phyloP scores from a whole-genome alignment of 2,797 vertebrate species.

The Girardinus metallicus region DNA sequence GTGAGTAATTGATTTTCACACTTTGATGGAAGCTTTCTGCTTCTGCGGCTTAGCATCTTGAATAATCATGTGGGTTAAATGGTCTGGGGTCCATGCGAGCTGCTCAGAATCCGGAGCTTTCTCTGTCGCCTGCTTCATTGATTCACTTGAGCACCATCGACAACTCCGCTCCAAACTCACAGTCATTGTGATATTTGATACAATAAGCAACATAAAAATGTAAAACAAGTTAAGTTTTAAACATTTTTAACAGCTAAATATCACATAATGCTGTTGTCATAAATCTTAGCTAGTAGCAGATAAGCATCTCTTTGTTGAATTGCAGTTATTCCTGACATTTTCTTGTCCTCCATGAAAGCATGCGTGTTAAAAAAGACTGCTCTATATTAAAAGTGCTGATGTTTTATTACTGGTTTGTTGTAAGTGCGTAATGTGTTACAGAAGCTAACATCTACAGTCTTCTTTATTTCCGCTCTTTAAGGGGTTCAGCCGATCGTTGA shows the following conservation, averaged over 20 bases:
- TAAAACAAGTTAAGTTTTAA: background rate
- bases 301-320: background rate
- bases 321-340: background rate
- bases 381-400: background rate
- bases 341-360: background rate
- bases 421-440: background rate
- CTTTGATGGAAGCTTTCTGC: constrained; percentile 36
- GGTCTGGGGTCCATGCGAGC: constrained; percentile 22
- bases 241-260: background rate
- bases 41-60: constrained; percentile 13
- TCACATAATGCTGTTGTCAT: background rate
- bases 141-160: background rate
- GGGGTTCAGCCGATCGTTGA: background rate
- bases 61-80: constrained; percentile 22
- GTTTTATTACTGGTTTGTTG: background rate
- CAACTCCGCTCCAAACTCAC: background rate
- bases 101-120: background rate
- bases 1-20: constrained; percentile 54
- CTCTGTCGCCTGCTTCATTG: background rate
- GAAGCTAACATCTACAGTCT: background rate
- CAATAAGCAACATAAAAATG: background rate
- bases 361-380: background rate
- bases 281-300: background rate
- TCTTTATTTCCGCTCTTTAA: background rate
- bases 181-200: background rate